Evolutionary conservation across 2,797 vertebrate species (phyloP).

Genomic region (Numenius phaeopus): DNA sequence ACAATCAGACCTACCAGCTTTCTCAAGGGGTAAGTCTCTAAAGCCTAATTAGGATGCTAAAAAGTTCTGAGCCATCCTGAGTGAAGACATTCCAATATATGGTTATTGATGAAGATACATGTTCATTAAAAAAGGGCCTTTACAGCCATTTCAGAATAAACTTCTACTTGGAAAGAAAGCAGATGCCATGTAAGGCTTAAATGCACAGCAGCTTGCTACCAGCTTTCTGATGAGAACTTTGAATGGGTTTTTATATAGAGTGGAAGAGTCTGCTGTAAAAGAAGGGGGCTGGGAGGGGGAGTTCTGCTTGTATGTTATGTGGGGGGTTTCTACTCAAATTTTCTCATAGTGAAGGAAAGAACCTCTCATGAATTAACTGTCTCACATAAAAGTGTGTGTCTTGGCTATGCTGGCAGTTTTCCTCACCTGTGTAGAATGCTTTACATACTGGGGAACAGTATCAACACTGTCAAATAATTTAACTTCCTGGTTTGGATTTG

Average conservation of each 20-base stretch:
- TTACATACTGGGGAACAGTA: neutral
- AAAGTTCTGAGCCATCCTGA: neutral
- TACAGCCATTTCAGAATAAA: neutral
- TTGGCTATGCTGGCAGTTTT: neutral
- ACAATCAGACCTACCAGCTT: conserved; percentile 93
- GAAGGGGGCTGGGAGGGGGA: neutral
- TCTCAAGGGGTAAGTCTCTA: conserved; percentile 86
- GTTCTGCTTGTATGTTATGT: neutral
- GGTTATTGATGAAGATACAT: neutral
- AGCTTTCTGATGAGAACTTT: neutral
- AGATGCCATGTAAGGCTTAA: neutral
- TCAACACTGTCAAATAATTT: neutral
- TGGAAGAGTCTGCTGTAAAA: neutral
- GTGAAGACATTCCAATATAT: neutral
- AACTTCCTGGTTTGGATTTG: neutral
- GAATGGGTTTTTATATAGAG: neutral
- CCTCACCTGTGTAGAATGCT: neutral
- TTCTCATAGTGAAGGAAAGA: neutral
- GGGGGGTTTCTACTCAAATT: neutral
- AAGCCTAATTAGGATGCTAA: neutral
- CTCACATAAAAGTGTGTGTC: neutral
- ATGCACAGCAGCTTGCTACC: neutral
- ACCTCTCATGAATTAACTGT: neutral
- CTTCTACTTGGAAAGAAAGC: neutral
- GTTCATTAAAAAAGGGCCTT: neutral